A percentile compares a stretch with the other conserved stretches of the same genome.
Evolutionary conservation across 92 coral and sea anemone genomes (phyloP).

Genomic region (Metridium senile): DNA sequence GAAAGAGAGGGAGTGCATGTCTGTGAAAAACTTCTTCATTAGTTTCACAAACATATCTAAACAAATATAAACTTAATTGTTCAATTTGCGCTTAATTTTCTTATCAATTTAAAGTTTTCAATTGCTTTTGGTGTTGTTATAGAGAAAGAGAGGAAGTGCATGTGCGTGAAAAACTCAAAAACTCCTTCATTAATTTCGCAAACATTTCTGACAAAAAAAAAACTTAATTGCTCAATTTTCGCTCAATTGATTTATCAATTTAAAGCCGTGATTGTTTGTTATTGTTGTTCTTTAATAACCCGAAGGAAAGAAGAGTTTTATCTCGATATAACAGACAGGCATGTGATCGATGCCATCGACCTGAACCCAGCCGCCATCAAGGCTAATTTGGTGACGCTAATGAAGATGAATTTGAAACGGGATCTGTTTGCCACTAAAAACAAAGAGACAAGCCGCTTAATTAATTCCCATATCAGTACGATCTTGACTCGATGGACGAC

Average conservation of each 20-base stretch:
- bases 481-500: slow-evolving; percentile 71
- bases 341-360: slow-evolving; percentile 24
- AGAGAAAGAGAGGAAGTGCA: too few relatives aligned
- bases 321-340: slow-evolving; percentile 27
- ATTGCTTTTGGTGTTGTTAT: too few relatives aligned
- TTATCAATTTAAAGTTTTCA: too few relatives aligned
- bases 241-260: neutral
- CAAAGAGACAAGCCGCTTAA: slow-evolving; percentile 75
- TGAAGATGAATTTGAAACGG: slow-evolving; percentile 85
- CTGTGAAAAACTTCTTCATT: too few relatives aligned
- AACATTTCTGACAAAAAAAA: neutral
- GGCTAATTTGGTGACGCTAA: slow-evolving; percentile 78
- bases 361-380: slow-evolving; percentile 50
- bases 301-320: slow-evolving; percentile 11
- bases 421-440: slow-evolving; percentile 58
- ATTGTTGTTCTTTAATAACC: neutral
- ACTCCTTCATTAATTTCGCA: neutral
- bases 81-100: too few relatives aligned
- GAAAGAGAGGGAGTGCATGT: too few relatives aligned
- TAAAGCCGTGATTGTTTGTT: neutral
- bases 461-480: slow-evolving; percentile 83
- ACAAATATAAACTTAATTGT: too few relatives aligned
- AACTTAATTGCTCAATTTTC: neutral
- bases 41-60: too few relatives aligned
- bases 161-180: neutral